Evolutionary conservation across 2,113 vertebrate genomes (phyloP).

Genomic region (Turnix velox): DNA sequence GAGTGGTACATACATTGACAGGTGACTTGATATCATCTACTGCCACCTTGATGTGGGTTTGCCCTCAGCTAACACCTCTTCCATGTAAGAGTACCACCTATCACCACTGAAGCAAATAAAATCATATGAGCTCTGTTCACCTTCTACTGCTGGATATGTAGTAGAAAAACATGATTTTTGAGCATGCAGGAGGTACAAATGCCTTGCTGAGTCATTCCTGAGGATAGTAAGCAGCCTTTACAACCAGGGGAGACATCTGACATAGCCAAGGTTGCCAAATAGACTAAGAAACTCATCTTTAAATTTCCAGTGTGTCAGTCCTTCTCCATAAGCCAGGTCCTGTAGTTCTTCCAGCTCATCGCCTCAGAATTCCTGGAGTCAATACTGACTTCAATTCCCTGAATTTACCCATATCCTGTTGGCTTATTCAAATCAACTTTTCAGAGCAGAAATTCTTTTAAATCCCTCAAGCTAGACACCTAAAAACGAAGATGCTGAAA

Average conservation of each 20-base stretch:
- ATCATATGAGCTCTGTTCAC: neutral
- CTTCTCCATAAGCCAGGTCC: rapidly evolving
- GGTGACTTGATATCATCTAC: neutral
- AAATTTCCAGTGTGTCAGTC: neutral
- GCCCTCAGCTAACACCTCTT: neutral
- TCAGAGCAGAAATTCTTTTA: neutral
- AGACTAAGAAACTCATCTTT: neutral
- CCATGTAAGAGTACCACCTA: neutral
- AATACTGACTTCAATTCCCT: neutral
- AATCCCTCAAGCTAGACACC: neutral
- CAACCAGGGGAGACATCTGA: neutral
- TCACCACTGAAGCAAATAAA: neutral
- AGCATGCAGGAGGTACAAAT: neutral
- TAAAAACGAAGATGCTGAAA: neutral
- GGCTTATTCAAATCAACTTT: neutral
- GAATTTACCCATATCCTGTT: neutral
- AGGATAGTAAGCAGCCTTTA: neutral
- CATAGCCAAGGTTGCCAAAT: neutral
- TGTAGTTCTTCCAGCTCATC: neutral
- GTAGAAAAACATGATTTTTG: neutral
- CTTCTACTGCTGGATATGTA: rapidly evolving
- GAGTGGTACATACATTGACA: rapidly evolving
- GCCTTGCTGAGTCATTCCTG: neutral
- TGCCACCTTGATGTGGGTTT: neutral
- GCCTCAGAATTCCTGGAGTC: neutral